phyloP scores from a whole-genome alignment of 2,888 invertebrate genomes.

The Petrolisthes cinctipes region DNA sequence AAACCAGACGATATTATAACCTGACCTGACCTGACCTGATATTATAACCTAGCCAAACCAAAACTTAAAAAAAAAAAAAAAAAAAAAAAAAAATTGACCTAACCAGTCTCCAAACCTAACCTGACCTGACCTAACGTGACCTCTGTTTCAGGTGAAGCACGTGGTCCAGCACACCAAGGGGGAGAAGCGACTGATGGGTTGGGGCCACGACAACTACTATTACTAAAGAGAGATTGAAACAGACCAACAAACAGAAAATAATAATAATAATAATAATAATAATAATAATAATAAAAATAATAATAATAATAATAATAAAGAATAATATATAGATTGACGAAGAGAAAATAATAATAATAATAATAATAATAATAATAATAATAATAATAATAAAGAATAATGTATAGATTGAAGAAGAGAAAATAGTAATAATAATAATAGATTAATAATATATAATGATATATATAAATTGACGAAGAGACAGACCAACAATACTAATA shows the following conservation, averaged over 20 bases:
- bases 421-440: not conserved
- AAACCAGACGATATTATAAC: not conserved
- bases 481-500: no score
- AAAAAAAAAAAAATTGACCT: no score
- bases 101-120: not conserved
- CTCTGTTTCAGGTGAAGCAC: conserved; percentile 36
- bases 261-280: conserved; percentile 18
- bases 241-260: not conserved
- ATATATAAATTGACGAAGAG: no score
- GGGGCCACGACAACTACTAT: conserved; percentile 34
- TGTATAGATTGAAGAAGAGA: not conserved
- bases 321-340: not conserved
- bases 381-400: not conserved
- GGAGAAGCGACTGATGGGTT: conserved; percentile 59
- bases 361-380: not conserved
- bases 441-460: not conserved
- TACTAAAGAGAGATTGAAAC: not conserved
- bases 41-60: no score
- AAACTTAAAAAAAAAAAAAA: no score
- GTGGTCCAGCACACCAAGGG: conserved; percentile 51
- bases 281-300: conserved; percentile 4
- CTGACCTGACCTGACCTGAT: not conserved
- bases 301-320: not conserved
- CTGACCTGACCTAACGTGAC: not conserved
- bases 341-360: not conserved